Base-by-base conservation (phyloP, 2,113 vertebrate genomes). In the Hippocampus zosterae region DNA sequence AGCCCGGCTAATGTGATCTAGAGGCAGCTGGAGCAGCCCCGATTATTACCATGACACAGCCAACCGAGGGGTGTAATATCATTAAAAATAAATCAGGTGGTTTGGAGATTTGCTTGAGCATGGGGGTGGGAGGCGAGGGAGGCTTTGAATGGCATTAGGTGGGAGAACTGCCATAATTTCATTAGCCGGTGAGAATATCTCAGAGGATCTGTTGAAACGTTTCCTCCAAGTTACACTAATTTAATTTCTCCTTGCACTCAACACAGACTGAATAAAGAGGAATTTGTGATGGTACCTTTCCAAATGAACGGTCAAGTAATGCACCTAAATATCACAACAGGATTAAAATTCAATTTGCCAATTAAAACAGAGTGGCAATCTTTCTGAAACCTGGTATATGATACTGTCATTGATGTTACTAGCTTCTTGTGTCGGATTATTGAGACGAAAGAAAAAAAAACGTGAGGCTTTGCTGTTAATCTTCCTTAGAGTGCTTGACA, bases 61-160 rank as follows among this genome's bases (percentile, higher is more conserved):
- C 86, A 73, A 91, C 84, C 71, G 88, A 91, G 85, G 90, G 89
- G 90, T 89, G 86, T 93, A 93, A 93, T 93, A 90, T 92, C 90
- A 93, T 93, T 93, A 93, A 92, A 92, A 91, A 91, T 90, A 93
- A 92, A 93, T 93, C 91, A 93, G 92, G 89, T 93, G 92, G 92
- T 89, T 90, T 86, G 88, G 91, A 91, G 90, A 92, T 93, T 92
- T 92, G 90, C 87, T 90, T 78, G 81, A 86, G 88, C 84, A 82
- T 37, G 80, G 76, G 75, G 72, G 57, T 76, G 80, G 11, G 33
- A 37, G 37, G 42, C 23, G 1, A 23, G 21, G 63, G 19, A 78
- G 86, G 81, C 81, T 90, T 88, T 91, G 88, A 90, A 89, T 87
- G 85, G 72, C 88, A 90, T 91, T 91, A 83, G 88, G 77, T 84